Base-by-base conservation (phyloP, 1,140 invertebrate genomes). In the Thaumatotibia leucotreta region DNA sequence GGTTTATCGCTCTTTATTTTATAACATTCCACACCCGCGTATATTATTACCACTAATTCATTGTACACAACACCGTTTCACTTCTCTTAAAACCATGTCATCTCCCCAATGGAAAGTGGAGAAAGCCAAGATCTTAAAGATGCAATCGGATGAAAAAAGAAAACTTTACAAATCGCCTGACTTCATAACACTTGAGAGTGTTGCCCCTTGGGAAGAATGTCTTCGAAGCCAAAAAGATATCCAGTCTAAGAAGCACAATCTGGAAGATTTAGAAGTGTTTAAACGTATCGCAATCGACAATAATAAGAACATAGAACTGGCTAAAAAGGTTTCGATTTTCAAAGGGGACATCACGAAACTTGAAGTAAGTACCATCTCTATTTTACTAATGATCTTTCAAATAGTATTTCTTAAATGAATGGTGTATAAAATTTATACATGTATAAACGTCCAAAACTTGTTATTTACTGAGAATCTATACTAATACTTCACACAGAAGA, bases 311-410 rank as follows among this genome's bases (percentile, higher is more conserved):
- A 69, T 75, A 29, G 73, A 81, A 2, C 69, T 96, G 8, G 88
- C 92, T n/a, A 80, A 93, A 9, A 95, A 95, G 83, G 88, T 96
- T 20, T 94, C 94, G 2, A 85, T 96, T 63, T 96, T 93, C 91
- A 88, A 91, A 83, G 97, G 97, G 8, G 97, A 98, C 84, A 98
- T 98, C n/a, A 98, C 97, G 0, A 92, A 92, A 45, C 89, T 98
- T 9, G 96, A 97, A 86, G 92, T 93, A 79, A 35, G 61, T 65
- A 49, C 68, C 29, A 14, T 20, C 14, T 20, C 2, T 50, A 67
- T 29, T n/a, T n/a, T 24, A 23, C 67, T 61, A 65, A 68, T 63
- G n/a, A n/a, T n/a, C n/a, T n/a, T n/a, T n/a, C n/a, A n/a, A n/a
- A n/a, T n/a, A n/a, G n/a, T n/a, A n/a, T n/a, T n/a, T n/a, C n/a